A percentile compares a stretch with the other conserved stretches of the same genome.
Conservation (phyloP, 2,113 vertebrate genomes). For the Brienomyrus brachyistius region DNA sequence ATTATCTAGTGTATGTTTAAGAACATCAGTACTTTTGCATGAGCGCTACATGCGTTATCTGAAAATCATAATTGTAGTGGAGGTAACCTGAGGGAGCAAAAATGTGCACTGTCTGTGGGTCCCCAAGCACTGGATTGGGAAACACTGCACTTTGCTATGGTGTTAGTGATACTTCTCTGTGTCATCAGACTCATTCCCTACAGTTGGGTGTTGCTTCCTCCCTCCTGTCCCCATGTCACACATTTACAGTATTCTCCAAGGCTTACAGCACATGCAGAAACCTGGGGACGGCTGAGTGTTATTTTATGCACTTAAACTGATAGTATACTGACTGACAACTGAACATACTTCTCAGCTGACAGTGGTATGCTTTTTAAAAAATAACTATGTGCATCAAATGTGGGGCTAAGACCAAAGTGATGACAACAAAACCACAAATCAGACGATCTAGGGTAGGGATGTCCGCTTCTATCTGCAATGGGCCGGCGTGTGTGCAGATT, state of each 20-base stretch:
- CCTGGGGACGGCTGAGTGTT: background rate
- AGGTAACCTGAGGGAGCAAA: too few species aligned
- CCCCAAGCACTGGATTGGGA: too few species aligned
- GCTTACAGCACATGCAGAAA: background rate
- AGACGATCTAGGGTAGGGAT: too few species aligned
- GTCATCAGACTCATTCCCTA: background rate
- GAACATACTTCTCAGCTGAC: background rate
- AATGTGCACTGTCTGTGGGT: too few species aligned
- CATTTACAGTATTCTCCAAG: background rate
- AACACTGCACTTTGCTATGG: background rate
- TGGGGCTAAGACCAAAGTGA: background rate
- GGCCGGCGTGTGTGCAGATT: too few species aligned
- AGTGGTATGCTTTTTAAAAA: background rate
- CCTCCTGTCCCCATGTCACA: background rate
- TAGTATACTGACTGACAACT: background rate
- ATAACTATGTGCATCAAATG: background rate
- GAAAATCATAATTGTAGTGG: too few species aligned
- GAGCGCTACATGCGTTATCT: too few species aligned
- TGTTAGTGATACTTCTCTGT: background rate
- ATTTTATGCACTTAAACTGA: conserved; percentile 40
- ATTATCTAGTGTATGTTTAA: background rate
- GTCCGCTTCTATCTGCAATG: too few species aligned
- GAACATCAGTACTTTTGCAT: background rate
- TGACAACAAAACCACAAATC: background rate
- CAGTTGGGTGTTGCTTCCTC: background rate